Percentiles rank a stretch among this genome's conserved stretches.
phyloP scores from a whole-genome alignment of 2,113 vertebrate species.

The Propithecus coquereli region DNA sequence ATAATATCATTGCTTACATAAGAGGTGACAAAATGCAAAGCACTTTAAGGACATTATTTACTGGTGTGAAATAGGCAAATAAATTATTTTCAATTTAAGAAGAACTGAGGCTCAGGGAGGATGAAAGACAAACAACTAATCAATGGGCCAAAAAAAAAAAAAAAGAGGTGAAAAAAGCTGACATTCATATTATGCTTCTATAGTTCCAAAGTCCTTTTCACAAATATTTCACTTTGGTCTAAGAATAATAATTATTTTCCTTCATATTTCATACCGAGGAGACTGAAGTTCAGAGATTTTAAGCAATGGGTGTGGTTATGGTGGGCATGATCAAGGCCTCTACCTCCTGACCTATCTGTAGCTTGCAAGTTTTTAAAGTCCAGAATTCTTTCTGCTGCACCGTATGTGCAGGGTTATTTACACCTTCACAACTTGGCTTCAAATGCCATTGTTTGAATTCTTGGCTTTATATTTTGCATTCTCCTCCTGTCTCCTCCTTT shows the following conservation, averaged over 20 bases:
- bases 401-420: rapidly evolving
- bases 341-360: no score
- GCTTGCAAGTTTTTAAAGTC: rapidly evolving
- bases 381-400: no score
- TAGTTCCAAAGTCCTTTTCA: not conserved
- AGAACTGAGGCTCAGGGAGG: not conserved
- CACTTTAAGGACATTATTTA: not conserved
- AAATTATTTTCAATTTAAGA: not conserved
- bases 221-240: not conserved
- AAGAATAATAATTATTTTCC: not conserved
- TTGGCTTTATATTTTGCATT: not conserved
- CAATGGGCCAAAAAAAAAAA: not conserved
- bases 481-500: no score
- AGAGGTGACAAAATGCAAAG: not conserved
- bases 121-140: not conserved
- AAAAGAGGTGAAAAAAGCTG: not conserved
- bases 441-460: not conserved
- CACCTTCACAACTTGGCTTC: rapidly evolving
- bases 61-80: not conserved
- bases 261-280: not conserved
- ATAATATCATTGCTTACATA: no score
- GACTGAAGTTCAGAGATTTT: not conserved
- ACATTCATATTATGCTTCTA: not conserved
- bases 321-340: not conserved
- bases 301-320: not conserved